These are phyloP conservation scores for Sakesphorus luctuosus DNA, from an alignment of 2,113 vertebrate genomes.

Conservation along the genomic window DNA sequence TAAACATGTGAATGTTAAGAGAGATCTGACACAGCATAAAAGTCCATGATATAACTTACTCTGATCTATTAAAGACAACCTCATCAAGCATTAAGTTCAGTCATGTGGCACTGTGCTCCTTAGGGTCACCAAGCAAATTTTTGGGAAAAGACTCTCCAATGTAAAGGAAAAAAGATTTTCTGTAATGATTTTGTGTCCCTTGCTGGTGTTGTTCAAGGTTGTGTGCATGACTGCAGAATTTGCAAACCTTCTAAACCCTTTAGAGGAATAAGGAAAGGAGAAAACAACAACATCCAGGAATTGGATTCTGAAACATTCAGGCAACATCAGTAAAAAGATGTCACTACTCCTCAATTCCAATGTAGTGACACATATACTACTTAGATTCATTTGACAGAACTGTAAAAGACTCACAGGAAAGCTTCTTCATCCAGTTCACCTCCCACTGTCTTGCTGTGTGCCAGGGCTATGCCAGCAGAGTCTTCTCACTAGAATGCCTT, in stretches of 20 bases:
- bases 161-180: background rate
- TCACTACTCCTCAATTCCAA: background rate
- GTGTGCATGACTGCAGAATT: background rate
- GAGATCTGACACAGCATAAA: background rate
- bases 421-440: background rate
- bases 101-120: fast-evolving
- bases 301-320: background rate
- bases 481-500: background rate
- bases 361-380: background rate
- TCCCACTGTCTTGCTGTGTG: background rate
- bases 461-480: background rate
- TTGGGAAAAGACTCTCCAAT: background rate
- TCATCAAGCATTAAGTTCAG: background rate
- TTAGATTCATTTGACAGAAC: background rate
- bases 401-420: background rate
- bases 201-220: background rate
- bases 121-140: background rate
- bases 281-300: background rate
- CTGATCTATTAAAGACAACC: background rate
- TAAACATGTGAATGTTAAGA: background rate
- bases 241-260: background rate
- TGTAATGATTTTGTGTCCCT: background rate
- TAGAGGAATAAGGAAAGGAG: background rate
- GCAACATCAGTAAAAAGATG: background rate
- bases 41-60: background rate